phyloP scores from a whole-genome alignment of 2,113 vertebrate genomes.

The Paracanthobrama guichenoti region DNA sequence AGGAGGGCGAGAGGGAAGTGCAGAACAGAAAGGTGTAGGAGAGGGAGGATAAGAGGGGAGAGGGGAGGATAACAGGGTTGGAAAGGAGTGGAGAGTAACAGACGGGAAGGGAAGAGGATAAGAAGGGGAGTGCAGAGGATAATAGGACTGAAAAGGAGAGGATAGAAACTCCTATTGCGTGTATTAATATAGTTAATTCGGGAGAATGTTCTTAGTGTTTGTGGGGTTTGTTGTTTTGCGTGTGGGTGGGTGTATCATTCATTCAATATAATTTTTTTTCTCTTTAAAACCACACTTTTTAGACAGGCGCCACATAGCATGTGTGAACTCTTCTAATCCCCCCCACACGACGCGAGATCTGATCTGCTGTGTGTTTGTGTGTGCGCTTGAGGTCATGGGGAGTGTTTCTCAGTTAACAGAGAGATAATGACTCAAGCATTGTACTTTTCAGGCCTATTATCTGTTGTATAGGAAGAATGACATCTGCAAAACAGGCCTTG shows the following conservation, averaged over 20 bases:
- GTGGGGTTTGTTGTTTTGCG: background rate
- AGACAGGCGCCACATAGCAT: constrained; percentile 3
- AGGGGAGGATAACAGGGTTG: constrained; percentile 21
- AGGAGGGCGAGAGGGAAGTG: background rate
- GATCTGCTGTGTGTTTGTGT: constrained; percentile 31
- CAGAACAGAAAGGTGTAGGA: constrained; percentile 7
- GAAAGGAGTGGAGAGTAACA: constrained; percentile 27
- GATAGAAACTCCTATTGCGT: background rate
- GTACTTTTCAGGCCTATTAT: constrained; percentile 31
- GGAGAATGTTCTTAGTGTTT: background rate
- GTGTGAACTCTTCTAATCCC: constrained; percentile 34
- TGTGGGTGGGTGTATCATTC: background rate
- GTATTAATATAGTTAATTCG: background rate
- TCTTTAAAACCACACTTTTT: constrained; percentile 3
- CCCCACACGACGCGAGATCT: constrained; percentile 32
- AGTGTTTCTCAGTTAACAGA: constrained; percentile 38
- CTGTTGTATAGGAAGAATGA: constrained; percentile 30
- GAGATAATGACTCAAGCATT: constrained; percentile 38
- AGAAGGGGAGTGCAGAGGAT: constrained; percentile 7
- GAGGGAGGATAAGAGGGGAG: background rate
- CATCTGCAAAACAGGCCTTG: background rate
- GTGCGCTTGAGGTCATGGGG: constrained; percentile 35
- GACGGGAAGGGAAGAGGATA: constrained; percentile 39
- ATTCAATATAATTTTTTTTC: background rate
- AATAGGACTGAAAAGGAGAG: constrained; percentile 9